phyloP scores from a whole-genome alignment of 2,888 invertebrate genomes.

The Pterobdella sp. region DNA sequence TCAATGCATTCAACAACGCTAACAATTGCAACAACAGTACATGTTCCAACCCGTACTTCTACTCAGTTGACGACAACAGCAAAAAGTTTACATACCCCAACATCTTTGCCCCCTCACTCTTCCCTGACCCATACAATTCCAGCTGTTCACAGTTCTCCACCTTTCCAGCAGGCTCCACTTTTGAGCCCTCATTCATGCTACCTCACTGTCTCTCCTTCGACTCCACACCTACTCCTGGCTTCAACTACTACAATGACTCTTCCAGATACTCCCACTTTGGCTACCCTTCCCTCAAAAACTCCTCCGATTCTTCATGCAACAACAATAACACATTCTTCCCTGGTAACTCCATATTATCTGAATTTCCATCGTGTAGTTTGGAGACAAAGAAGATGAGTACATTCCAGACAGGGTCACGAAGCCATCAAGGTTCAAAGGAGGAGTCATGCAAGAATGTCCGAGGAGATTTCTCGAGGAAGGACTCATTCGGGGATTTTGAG shows the following conservation, averaged over 20 bases:
- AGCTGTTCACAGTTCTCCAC: conserved; percentile 28
- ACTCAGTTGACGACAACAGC: conserved; percentile 16
- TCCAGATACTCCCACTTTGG: conserved; percentile 27
- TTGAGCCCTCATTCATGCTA: conserved; percentile 26
- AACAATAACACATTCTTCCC: conserved; percentile 1
- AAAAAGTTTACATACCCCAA: conserved; percentile 26
- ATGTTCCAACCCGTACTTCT: conserved; percentile 10
- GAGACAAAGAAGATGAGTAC: conserved; percentile 14
- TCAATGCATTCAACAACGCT: conserved; percentile 10
- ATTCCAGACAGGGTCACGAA: background rate
- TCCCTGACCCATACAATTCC: conserved; percentile 25
- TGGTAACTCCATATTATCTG: conserved; percentile 12
- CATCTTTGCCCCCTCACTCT: conserved; percentile 25
- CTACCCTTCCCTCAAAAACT: conserved; percentile 13
- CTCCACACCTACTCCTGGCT: conserved; percentile 1
- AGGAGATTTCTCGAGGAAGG: conserved; percentile 9
- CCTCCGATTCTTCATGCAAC: background rate
- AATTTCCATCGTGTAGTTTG: conserved; percentile 26
- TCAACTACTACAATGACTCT: conserved; percentile 26
- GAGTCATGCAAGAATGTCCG: conserved; percentile 5
- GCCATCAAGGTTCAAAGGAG: conserved; percentile 14
- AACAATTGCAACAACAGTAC: background rate
- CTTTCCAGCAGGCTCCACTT: conserved; percentile 23
- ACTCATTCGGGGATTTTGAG: conserved; percentile 12
- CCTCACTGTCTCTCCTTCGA: conserved; percentile 27